A percentile compares a stretch with the other conserved stretches of the same genome.
These are phyloP conservation scores for Rattus rattus DNA, from an alignment of 2,113 vertebrate genomes.

Conservation along the genomic window DNA sequence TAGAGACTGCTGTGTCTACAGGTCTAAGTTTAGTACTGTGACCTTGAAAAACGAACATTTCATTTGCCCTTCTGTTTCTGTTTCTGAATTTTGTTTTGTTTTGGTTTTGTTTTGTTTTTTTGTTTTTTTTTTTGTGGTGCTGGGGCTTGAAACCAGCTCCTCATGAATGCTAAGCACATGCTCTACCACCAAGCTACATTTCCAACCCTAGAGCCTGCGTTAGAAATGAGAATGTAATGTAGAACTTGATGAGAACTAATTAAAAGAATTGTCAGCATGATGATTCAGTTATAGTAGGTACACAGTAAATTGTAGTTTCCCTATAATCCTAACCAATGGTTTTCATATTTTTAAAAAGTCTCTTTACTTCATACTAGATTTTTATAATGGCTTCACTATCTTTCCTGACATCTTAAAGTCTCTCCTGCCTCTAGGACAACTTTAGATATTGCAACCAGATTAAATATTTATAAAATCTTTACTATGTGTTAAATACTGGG, in stretches of 20 bases:
- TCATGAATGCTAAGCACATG: not conserved
- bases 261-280: not conserved
- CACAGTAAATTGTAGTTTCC: not conserved
- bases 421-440: constrained; percentile 36
- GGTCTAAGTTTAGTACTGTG: not conserved
- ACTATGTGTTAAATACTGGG: not conserved
- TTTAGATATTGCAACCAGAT: constrained; percentile 43
- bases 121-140: not conserved
- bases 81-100: not conserved
- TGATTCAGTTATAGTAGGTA: not conserved
- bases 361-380: not conserved
- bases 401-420: constrained; percentile 33
- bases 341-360: not conserved
- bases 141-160: not conserved
- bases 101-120: too few relatives aligned
- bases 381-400: not conserved
- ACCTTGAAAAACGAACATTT: constrained; percentile 5
- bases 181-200: not conserved
- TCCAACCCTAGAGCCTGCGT: not conserved
- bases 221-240: not conserved
- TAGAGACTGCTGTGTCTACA: not conserved
- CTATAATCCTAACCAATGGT: not conserved
- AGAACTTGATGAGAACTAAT: constrained; percentile 10
- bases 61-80: not conserved
- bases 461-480: constrained; percentile 61